Evolutionary conservation across 2,113 vertebrate species (phyloP).

Genomic region (Xyrauchen texanus): DNA sequence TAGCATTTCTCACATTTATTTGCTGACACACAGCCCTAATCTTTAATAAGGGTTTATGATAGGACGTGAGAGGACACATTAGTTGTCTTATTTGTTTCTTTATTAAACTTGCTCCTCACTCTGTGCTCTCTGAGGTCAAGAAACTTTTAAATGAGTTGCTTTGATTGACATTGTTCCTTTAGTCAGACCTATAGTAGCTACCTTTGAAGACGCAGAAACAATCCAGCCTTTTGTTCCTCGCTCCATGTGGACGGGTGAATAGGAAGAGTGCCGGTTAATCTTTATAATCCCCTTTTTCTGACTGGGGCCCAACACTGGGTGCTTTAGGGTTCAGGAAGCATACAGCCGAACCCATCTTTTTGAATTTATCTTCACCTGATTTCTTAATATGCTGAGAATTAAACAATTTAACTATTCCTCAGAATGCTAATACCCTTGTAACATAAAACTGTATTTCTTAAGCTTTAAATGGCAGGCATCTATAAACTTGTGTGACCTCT

Average conservation of each 20-base stretch:
- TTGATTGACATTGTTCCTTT: background rate
- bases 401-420: too few relatives aligned
- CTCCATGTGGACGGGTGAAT: constrained; percentile 54
- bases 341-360: background rate
- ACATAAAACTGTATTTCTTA: too few relatives aligned
- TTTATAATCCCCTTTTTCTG: constrained; percentile 58
- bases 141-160: background rate
- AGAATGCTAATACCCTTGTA: too few relatives aligned
- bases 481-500: too few relatives aligned
- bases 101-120: background rate
- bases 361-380: too few relatives aligned
- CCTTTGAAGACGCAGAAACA: background rate
- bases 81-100: background rate
- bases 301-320: constrained; percentile 12
- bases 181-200: background rate
- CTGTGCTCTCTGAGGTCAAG: background rate
- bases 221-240: constrained; percentile 25
- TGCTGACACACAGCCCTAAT: background rate
- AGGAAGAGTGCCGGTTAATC: constrained; percentile 62
- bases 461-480: too few relatives aligned
- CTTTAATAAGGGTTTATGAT: background rate
- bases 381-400: too few relatives aligned
- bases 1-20: too few relatives aligned
- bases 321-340: constrained; percentile 32
- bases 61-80: background rate